Evolutionary conservation across 2,113 vertebrate species (phyloP), one percentile per base, ranked within the genome.

Genomic region (Engystomops pustulosus): DNA sequence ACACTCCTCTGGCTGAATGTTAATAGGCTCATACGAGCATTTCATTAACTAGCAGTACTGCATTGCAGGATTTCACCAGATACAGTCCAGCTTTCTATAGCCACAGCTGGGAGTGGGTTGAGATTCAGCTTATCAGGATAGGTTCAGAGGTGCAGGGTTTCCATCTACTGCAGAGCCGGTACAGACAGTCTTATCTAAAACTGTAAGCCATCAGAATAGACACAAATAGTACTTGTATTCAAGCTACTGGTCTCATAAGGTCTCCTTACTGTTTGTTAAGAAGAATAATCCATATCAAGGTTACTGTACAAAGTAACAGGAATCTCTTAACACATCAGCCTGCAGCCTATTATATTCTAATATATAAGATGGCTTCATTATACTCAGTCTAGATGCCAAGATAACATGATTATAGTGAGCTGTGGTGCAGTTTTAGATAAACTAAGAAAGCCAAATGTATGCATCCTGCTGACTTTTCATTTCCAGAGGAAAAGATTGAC

Each of bases 1-100:
- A 89, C 84, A 83, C 86, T 90, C 89, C 87, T 86, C 85, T n/a
- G 60, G 74, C 83, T 85, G 89, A 91, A 88, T 83, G 89, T 88
- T 92, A 92, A 91, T 92, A 90, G 91, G 89, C 89, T 90, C 88
- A 90, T 90, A 91, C 89, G 90, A 92, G 91, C 91, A 90, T 91
- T 87, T 92, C 91, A 90, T 92, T 92, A 92, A 91, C 90, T 91
- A 91, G 90, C 89, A 91, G 90, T 92, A 89, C 91, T 91, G 90
- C 89, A 91, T 91, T 91, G 90, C 90, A 91, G 91, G 88, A 91
- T 91, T 89, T 92, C 89, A 90, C 87, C 79, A 70, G 83, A 62
- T 79, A 55, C 74, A 78, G 83, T 79, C 62, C 72, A 79, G 67
- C 75, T 70, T 85, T 76, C 70, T 72, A 45, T 18, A 36, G 60